These are phyloP conservation scores for Ernsta delagoae DNA, from an alignment of 2,888 invertebrate species.

Conservation along the genomic window DNA sequence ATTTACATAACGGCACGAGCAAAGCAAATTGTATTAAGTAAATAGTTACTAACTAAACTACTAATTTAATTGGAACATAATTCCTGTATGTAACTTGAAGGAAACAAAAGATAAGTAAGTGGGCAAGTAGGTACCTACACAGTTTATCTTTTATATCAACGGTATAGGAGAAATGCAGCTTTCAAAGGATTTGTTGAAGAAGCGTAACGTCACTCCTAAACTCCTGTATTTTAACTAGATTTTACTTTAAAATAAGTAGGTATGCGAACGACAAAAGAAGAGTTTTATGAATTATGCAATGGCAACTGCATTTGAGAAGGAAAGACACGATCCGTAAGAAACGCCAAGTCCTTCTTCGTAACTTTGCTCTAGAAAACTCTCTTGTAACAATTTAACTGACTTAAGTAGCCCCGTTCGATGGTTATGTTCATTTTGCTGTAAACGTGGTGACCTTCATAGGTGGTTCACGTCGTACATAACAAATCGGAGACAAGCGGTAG, in stretches of 20 bases:
- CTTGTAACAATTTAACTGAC: conserved; percentile 22
- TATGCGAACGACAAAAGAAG: conserved; percentile 13
- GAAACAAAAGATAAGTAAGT: no score
- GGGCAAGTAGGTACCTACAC: no score
- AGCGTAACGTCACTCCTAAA: neutral
- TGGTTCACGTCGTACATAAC: no score
- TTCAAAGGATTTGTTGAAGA: neutral
- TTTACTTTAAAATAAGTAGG: conserved; percentile 9
- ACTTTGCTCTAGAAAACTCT: conserved; percentile 21
- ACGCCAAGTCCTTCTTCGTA: conserved; percentile 11
- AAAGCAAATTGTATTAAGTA: no score
- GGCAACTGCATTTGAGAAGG: conserved; percentile 16
- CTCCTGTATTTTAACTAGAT: neutral
- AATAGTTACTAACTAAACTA: no score
- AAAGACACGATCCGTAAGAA: conserved; percentile 17
- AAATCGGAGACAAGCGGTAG: no score
- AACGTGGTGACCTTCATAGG: neutral
- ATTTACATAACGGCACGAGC: no score
- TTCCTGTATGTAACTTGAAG: no score
- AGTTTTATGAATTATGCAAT: conserved; percentile 30
- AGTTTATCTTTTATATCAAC: no score
- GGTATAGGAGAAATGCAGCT: neutral
- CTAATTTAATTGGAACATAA: no score
- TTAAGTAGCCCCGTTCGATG: conserved; percentile 21
- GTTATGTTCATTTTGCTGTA: conserved; percentile 8